Base-by-base conservation (phyloP, 2,888 invertebrate species). In the Sinopyrophorus schimmeli region DNA sequence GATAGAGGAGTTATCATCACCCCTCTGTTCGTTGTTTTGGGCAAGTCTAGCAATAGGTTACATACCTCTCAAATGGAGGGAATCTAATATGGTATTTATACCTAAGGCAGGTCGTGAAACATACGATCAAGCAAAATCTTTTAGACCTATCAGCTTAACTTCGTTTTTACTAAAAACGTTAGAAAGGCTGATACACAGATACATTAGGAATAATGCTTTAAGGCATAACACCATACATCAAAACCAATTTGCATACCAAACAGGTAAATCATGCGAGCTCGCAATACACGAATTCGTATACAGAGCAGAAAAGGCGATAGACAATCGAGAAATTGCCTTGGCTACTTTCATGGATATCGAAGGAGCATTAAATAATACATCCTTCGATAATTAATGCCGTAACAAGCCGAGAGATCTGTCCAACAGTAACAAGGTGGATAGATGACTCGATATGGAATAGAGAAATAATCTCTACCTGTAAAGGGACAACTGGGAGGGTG, bases 361-460 rank as follows among this genome's bases (percentile, higher is more conserved):
- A 11, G 18, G 18, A 3, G 17, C 20, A 10, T 32, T 32, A 6
- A 15, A 18, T 18, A 32, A 32, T 11, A 51, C 51, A 5, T 35
- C 49, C 2, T 47, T 21, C 21, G 31, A 17, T 17, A 14, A 31
- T 9, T 10, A 18, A 9, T 17, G 31, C 18, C 11, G n/a, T 31
- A 7, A 31, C 2, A 18, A 31, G 11, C 3, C 17, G 31, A 5
- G 18, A n/a, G n/a, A n/a, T n/a, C n/a, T n/a, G n/a, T n/a, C n/a
- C n/a, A n/a, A n/a, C n/a, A n/a, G n/a, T n/a, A n/a, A n/a, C n/a
- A n/a, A n/a, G n/a, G n/a, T n/a, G 5, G 7, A 11, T 31, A 31
- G 31, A 31, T 18, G 31, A 31, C 31, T 18, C 31, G 1, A 17
- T 31, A 5, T 31, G 18, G 5, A 31, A 26, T 5, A 26, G 26